Percentiles rank a stretch among this genome's conserved stretches.
phyloP scores from a whole-genome alignment of 2,113 vertebrate species.

The Daubentonia madagascariensis region DNA sequence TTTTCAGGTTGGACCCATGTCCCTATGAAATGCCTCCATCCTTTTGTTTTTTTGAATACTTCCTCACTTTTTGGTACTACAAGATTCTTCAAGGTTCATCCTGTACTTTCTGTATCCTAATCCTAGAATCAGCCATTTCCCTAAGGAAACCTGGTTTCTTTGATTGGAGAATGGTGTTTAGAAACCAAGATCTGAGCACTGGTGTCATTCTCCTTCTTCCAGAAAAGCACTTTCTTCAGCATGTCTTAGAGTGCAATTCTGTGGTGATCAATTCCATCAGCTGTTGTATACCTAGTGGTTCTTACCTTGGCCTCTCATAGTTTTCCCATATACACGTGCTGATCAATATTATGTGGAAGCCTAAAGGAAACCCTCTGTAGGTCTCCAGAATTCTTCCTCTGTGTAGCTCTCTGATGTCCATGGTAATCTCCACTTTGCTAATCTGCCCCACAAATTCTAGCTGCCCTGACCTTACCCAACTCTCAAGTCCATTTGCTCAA shows the following conservation, averaged over 20 bases:
- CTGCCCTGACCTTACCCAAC: not conserved
- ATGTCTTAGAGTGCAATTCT: not conserved
- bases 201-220: not conserved
- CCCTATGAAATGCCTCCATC: not conserved
- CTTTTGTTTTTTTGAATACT: not conserved
- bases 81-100: not conserved
- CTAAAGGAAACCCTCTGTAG: not conserved
- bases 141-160: not conserved
- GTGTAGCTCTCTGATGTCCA: not conserved
- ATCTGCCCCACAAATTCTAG: not conserved
- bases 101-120: not conserved
- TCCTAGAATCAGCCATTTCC: not conserved
- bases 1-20: not conserved
- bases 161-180: not conserved
- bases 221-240: not conserved
- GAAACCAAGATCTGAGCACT: not conserved
- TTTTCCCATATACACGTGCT: not conserved
- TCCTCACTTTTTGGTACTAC: not conserved
- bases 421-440: not conserved
- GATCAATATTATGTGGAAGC: not conserved
- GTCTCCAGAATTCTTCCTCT: not conserved
- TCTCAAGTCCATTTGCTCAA: not conserved
- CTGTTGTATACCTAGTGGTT: not conserved
- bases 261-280: not conserved
- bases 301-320: not conserved